Conservation (phyloP, 1,140 invertebrate species). For the Delia radicum region DNA sequence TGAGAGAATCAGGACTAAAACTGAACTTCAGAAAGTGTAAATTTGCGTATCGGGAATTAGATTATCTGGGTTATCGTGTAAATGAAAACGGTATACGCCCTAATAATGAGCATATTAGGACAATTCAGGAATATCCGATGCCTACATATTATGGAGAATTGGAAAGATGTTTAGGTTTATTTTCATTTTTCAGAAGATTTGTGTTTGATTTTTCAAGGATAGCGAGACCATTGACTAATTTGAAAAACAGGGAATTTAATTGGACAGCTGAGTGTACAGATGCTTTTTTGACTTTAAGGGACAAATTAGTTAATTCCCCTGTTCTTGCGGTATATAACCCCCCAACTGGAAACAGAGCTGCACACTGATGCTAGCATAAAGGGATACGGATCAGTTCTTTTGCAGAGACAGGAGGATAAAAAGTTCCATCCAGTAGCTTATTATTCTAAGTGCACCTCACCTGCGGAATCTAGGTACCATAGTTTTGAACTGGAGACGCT, state of each 20-base stretch:
- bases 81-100: background rate
- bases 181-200: constrained; percentile 10
- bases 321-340: constrained; percentile 32
- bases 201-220: background rate
- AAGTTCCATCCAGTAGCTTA: constrained; percentile 47
- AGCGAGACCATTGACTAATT: background rate
- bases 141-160: background rate
- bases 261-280: background rate
- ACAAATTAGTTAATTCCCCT: constrained; percentile 11
- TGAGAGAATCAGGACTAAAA: background rate
- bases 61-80: background rate
- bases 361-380: constrained; percentile 37
- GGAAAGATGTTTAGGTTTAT: background rate
- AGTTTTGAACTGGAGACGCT: constrained; percentile 59
- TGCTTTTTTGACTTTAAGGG: constrained; percentile 28
- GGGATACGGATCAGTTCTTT: constrained; percentile 42
- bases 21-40: constrained; percentile 3
- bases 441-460: constrained; percentile 51
- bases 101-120: background rate
- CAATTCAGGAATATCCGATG: constrained; percentile 5
- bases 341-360: constrained; percentile 31
- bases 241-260: constrained; percentile 25
- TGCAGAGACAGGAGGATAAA: constrained; percentile 47
- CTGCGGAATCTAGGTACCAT: constrained; percentile 53
- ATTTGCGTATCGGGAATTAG: background rate